phyloP scores from a whole-genome alignment of 2,113 vertebrate species.

The Polypterus bichir region DNA sequence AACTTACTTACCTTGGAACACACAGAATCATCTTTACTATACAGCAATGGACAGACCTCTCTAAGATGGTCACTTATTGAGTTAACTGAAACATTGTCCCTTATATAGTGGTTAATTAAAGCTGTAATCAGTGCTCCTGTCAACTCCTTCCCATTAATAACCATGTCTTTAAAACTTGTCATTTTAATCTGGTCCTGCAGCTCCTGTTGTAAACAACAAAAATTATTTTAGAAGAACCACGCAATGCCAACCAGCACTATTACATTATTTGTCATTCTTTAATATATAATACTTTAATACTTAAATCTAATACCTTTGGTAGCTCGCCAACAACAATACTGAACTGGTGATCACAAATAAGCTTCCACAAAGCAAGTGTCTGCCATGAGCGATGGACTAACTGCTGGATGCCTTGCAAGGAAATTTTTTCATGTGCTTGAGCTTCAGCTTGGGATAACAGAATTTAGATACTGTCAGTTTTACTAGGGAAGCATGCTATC shows the following conservation, averaged over 20 bases:
- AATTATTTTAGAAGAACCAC: background rate
- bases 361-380: conserved; percentile 83
- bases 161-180: conserved; percentile 81
- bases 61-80: conserved; percentile 80
- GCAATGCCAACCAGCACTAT: background rate
- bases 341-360: conserved; percentile 91
- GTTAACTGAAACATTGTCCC: conserved; percentile 86
- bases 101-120: conserved; percentile 90
- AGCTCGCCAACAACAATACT: conserved; percentile 79
- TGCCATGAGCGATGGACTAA: conserved; percentile 86
- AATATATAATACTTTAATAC: too few relatives aligned
- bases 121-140: conserved; percentile 83
- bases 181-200: conserved; percentile 85
- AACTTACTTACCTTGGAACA: conserved; percentile 77
- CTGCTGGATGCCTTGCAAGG: conserved; percentile 84
- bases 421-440: conserved; percentile 78
- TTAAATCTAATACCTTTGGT: conserved; percentile 62
- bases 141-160: conserved; percentile 81
- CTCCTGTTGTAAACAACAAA: conserved; percentile 50
- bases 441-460: conserved; percentile 61
- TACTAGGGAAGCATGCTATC: too few relatives aligned
- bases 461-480: background rate
- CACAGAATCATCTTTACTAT: conserved; percentile 82
- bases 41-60: conserved; percentile 83
- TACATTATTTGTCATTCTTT: background rate